Base-by-base conservation (phyloP, 2,113 vertebrate genomes). In the Malurus cyaneus region DNA sequence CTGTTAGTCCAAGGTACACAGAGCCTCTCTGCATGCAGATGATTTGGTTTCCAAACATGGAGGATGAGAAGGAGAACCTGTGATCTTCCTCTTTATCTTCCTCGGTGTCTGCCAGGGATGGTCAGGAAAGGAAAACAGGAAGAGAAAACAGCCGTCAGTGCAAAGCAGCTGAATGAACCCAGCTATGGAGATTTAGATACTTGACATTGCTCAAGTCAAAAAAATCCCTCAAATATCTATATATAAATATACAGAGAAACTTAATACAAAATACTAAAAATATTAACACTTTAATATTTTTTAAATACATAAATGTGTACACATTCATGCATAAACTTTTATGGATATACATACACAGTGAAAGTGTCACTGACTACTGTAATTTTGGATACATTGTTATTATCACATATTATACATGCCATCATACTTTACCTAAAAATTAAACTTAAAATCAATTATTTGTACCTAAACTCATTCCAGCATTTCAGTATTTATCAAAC, bases 91-190 rank as follows among this genome's bases (percentile, higher is more conserved):
- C 56, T 74, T 84, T 57, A 39, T 39, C 39, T 39, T 39, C 39
- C 39, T 39, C 39, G 39, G 39, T 26, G n/a, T 88, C 47, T 90
- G 64, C 31, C 26, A 49, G 52, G 4, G 12, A 74, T 3, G 2
- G 29, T 29, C 77, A 64, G 54, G 62, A 85, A 60, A 92, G 64
- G 21, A 88, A 95, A 95, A 91, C 28, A 92, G 71, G 92, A 97
- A 94, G 57, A 92, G 49, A 96, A 86, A 86, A 73, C 8, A 66
- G 23, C 19, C 23, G 47, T 54, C 62, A 44, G 19, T 36, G 24
- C 67, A 91, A 64, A 7, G 8, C 1, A 3, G 29, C 7, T 42
- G 36, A 66, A 89, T 28, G 18, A 83, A 32, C 6, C 8, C 34
- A 59, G 4, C 60, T 72, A 41, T 2, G 0, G 21, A 60, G 16